phyloP scores from a whole-genome alignment of 1,140 invertebrate genomes.

The Samia ricini region DNA sequence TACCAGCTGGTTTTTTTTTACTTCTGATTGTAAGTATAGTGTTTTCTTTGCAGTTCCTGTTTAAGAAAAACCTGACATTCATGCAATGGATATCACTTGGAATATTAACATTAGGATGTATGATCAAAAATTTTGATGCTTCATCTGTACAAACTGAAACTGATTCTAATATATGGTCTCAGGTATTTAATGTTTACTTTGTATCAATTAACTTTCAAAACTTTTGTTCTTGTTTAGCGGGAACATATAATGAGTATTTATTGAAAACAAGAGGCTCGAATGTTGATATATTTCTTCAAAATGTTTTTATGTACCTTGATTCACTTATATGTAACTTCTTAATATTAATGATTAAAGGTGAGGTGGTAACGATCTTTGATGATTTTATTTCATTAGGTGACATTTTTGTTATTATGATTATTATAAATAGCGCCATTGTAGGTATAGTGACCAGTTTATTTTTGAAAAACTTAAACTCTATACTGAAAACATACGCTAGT shows the following conservation, averaged over 20 bases:
- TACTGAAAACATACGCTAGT: slow-evolving; percentile 97
- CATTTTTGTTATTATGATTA: slow-evolving; percentile 87
- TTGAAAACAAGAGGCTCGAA: slow-evolving; percentile 90
- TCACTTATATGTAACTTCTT: slow-evolving; percentile 93
- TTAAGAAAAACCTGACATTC: slow-evolving; percentile 88
- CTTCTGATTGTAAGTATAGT: neutral
- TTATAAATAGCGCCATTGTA: slow-evolving; percentile 93
- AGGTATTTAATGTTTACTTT: slow-evolving; percentile 83
- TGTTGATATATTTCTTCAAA: slow-evolving; percentile 95
- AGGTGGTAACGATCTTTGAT: slow-evolving; percentile 80
- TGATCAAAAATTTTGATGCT: slow-evolving; percentile 92
- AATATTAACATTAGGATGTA: slow-evolving; percentile 92
- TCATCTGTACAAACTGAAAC: slow-evolving; percentile 53
- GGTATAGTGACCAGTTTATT: slow-evolving; percentile 97
- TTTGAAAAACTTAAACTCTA: slow-evolving; percentile 95
- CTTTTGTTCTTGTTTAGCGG: slow-evolving; percentile 95
- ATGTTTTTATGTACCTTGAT: slow-evolving; percentile 97
- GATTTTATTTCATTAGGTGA: slow-evolving; percentile 80
- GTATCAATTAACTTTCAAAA: slow-evolving; percentile 90
- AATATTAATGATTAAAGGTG: slow-evolving; percentile 83
- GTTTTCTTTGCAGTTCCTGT: slow-evolving; percentile 79
- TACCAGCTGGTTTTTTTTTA: neutral
- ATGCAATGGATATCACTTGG: slow-evolving; percentile 95
- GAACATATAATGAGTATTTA: slow-evolving; percentile 97
- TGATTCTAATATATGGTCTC: slow-evolving; percentile 52